Evolutionary conservation across 2,888 invertebrate genomes (phyloP).

Genomic region (Argynnis bischoffii): DNA sequence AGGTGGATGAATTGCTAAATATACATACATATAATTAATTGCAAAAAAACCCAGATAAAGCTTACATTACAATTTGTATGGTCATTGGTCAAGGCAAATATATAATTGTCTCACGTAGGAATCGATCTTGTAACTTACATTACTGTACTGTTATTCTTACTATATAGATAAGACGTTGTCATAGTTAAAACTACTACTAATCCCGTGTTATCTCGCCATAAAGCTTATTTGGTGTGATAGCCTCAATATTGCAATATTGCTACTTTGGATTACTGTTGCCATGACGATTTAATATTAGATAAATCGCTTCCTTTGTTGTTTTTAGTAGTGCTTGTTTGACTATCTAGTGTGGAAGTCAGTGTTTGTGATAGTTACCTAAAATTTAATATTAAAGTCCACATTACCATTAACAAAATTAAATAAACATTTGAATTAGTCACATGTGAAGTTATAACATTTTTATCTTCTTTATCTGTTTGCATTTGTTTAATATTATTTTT

Average conservation of each 20-base stretch:
- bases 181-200: neutral
- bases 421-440: neutral
- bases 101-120: no score
- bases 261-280: slow-evolving; percentile 48
- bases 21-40: no score
- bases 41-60: no score
- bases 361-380: neutral
- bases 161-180: no score
- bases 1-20: no score
- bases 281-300: slow-evolving; percentile 40
- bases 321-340: slow-evolving; percentile 2
- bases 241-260: slow-evolving; percentile 27
- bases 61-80: no score
- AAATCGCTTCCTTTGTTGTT: neutral
- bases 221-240: slow-evolving; percentile 25
- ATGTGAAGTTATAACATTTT: neutral
- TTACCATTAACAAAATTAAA: no score
- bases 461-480: neutral
- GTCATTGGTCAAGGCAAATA: no score
- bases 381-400: no score
- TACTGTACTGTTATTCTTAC: no score
- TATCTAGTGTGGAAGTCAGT: slow-evolving; percentile 4
- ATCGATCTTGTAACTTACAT: no score
- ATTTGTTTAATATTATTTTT: no score
- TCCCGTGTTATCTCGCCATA: slow-evolving; percentile 7